Conservation (phyloP, 1,140 invertebrate genomes). For the Brachionus rubens region DNA sequence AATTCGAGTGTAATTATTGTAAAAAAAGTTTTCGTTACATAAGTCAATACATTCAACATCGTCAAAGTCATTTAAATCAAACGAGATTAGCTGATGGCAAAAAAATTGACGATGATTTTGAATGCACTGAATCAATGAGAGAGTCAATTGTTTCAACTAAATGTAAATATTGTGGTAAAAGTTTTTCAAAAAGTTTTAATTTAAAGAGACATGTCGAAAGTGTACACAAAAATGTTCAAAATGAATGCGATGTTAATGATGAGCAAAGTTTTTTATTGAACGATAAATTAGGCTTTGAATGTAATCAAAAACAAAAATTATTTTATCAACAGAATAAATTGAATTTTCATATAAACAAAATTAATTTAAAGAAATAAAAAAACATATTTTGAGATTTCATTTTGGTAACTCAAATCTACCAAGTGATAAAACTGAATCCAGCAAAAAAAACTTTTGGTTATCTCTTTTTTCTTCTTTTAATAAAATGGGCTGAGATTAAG, state of each 20-base stretch:
- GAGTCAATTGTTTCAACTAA: neutral
- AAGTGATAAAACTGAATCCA: too few relatives aligned
- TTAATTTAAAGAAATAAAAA: neutral
- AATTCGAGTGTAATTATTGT: constrained; percentile 35
- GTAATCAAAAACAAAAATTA: constrained; percentile 2
- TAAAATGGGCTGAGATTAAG: too few relatives aligned
- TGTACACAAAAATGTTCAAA: neutral
- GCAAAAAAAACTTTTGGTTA: too few relatives aligned
- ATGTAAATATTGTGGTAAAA: constrained; percentile 13
- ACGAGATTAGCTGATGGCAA: neutral
- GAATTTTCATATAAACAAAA: neutral
- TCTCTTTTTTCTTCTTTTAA: too few relatives aligned
- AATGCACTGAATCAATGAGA: neutral
- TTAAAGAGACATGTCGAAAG: neutral
- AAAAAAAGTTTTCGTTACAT: constrained; percentile 13
- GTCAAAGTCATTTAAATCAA: constrained; percentile 3
- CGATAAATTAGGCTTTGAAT: neutral
- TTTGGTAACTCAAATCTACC: too few relatives aligned
- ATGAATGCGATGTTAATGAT: neutral
- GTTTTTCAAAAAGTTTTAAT: constrained; percentile 25
- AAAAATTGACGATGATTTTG: neutral
- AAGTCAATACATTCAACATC: constrained; percentile 11
- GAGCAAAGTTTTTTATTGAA: neutral
- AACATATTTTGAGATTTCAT: too few relatives aligned
- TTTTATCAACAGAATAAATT: constrained; percentile 18